Percentiles rank a stretch among this genome's conserved stretches.
phyloP scores from a whole-genome alignment of 2,113 vertebrate species.

The Fulica atra region DNA sequence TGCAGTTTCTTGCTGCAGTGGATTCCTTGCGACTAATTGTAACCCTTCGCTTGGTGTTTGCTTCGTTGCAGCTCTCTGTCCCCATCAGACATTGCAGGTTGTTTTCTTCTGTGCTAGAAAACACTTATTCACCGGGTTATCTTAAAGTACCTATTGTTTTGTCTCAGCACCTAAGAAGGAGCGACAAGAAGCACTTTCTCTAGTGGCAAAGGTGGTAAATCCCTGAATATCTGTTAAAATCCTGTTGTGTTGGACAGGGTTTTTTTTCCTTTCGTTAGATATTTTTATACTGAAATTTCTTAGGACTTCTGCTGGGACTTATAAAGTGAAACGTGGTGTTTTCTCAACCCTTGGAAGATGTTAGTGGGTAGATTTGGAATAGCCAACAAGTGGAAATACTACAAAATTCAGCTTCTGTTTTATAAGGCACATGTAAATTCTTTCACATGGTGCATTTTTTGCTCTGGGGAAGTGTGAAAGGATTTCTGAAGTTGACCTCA shows the following conservation, averaged over 20 bases:
- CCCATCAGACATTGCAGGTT: neutral
- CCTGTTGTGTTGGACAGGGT: neutral
- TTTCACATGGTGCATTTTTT: neutral
- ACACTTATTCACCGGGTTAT: neutral
- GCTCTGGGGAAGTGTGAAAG: neutral
- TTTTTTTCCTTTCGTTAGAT: accelerated
- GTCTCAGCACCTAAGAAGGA: neutral
- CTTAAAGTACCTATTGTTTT: neutral
- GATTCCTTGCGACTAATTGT: neutral
- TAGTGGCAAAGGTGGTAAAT: neutral
- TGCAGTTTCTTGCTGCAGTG: neutral
- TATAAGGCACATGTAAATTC: accelerated
- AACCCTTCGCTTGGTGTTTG: neutral
- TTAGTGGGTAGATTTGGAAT: neutral
- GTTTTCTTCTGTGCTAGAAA: neutral
- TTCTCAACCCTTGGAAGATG: neutral
- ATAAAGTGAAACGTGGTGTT: neutral
- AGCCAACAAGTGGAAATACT: neutral
- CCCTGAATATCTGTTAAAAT: neutral
- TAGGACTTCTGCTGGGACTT: neutral
- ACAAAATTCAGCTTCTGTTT: neutral
- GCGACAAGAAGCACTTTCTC: neutral
- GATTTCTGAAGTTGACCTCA: neutral
- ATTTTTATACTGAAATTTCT: neutral
- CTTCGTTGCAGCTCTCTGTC: neutral